Conservation (phyloP, 2,113 vertebrate genomes). For the Callopanchax toddi region DNA sequence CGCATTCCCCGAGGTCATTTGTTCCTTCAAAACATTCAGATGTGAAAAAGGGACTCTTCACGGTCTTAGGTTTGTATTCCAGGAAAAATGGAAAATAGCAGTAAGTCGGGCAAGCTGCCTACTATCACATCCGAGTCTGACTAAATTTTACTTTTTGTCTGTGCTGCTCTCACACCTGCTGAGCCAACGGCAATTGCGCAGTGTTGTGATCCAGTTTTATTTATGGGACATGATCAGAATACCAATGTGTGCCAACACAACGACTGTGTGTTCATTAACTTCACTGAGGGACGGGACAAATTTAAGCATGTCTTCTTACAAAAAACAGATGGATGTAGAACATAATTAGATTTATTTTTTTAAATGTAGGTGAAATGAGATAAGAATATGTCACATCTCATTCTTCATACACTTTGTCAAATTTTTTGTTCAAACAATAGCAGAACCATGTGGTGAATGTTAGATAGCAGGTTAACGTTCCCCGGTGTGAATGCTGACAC, state of each 20-base stretch:
- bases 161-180: background rate
- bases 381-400: background rate
- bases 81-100: background rate
- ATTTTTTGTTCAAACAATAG: background rate
- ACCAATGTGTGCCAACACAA: background rate
- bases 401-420: background rate
- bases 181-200: background rate
- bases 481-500: constrained; percentile 1
- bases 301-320: background rate
- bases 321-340: background rate
- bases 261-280: background rate
- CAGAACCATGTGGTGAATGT: background rate
- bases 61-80: background rate
- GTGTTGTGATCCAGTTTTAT: background rate
- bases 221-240: constrained; percentile 10
- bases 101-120: background rate
- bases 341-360: background rate
- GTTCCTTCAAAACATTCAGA: constrained; percentile 2
- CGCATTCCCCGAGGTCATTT: constrained; percentile 4
- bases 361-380: background rate
- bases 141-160: background rate
- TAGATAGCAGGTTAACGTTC: background rate
- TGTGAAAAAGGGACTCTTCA: background rate
- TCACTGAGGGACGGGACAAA: background rate
- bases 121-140: background rate